phyloP scores from a whole-genome alignment of 2,113 vertebrate genomes.

The Meriones unguiculatus region DNA sequence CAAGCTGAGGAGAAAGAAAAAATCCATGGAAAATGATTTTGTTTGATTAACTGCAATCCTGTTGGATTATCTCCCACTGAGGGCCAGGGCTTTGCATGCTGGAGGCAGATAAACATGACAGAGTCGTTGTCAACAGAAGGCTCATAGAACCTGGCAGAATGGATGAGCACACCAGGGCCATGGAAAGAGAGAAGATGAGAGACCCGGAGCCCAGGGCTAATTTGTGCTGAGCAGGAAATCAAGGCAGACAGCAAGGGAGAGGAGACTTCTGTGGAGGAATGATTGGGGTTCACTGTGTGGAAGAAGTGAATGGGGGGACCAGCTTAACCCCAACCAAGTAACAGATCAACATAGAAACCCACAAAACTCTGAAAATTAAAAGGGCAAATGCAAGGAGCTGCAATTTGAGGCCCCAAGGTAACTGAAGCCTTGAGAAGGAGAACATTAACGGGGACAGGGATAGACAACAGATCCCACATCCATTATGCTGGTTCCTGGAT shows the following conservation, averaged over 20 bases:
- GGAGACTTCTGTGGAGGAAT: not conserved
- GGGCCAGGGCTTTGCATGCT: not conserved
- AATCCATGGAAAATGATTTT: not conserved
- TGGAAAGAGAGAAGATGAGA: not conserved
- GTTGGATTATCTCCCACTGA: not conserved
- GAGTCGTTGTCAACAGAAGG: not conserved
- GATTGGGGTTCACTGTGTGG: not conserved
- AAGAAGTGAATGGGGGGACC: not conserved
- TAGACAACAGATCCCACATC: not conserved
- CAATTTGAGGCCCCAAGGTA: not conserved
- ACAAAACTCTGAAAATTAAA: not conserved
- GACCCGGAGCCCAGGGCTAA: not conserved
- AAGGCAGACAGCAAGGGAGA: not conserved
- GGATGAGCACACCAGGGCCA: accelerated
- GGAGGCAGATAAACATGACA: not conserved
- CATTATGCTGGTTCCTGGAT: not conserved
- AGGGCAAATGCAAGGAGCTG: not conserved
- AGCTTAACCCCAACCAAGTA: not conserved
- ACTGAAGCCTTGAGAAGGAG: not conserved
- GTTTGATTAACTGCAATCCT: conserved; percentile 13
- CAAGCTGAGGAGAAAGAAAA: conserved; percentile 11
- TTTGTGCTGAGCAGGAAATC: not conserved
- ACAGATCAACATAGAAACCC: not conserved
- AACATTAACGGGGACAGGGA: not conserved
- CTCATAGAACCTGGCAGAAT: not conserved